phyloP scores from a whole-genome alignment of 2,888 invertebrate genomes.

The Agapostemon virescens region DNA sequence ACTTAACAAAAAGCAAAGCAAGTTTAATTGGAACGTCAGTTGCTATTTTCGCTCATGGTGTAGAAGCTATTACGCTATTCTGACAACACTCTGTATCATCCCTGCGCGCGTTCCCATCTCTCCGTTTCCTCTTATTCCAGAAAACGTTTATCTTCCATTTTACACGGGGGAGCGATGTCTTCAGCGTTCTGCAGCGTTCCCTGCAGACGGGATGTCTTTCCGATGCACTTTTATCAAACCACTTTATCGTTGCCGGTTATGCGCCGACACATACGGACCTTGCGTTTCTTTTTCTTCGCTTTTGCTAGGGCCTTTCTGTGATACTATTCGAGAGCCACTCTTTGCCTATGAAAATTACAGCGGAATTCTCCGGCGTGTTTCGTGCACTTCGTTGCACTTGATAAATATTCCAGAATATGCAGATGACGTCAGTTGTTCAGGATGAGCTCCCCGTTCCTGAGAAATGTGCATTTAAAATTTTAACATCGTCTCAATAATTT shows the following conservation, averaged over 20 bases:
- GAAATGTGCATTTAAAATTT: neutral
- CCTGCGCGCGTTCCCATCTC: slow-evolving; percentile 6
- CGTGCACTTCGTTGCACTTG: neutral
- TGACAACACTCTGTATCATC: slow-evolving; percentile 13
- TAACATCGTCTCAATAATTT: neutral
- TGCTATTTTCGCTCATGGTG: slow-evolving; percentile 38
- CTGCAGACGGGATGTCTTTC: slow-evolving; percentile 22
- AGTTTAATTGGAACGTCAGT: slow-evolving; percentile 55
- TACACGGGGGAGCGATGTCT: slow-evolving; percentile 42
- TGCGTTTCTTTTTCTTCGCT: neutral
- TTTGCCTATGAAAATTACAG: slow-evolving; percentile 2
- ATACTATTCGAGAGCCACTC: neutral
- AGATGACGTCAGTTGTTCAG: neutral
- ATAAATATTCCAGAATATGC: neutral
- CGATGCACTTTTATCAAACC: slow-evolving; percentile 61
- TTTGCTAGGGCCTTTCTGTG: neutral
- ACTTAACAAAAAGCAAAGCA: slow-evolving; percentile 34
- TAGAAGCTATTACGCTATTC: slow-evolving; percentile 34
- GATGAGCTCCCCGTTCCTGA: neutral
- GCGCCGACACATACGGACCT: slow-evolving; percentile 36
- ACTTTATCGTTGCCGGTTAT: slow-evolving; percentile 60
- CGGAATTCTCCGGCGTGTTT: neutral
- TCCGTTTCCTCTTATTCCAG: slow-evolving; percentile 40
- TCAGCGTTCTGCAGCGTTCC: slow-evolving; percentile 31
- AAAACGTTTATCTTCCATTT: slow-evolving; percentile 62